These are phyloP conservation scores for Bilobella aurantiaca DNA, from an alignment of 1,140 invertebrate genomes.

Conservation along the genomic window DNA sequence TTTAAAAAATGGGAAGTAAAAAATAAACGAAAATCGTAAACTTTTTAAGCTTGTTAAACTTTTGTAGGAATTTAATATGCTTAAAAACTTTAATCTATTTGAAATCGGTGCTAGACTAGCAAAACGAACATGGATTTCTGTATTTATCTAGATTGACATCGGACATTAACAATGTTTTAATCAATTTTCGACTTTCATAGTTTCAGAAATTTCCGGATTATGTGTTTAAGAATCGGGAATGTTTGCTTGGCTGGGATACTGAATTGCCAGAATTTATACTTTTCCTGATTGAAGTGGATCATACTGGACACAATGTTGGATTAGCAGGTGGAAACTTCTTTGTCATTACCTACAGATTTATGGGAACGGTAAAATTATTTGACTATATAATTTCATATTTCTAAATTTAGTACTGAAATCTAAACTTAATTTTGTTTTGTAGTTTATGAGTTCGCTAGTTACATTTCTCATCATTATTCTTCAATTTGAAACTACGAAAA, in stretches of 20 bases:
- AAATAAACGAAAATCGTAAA: no score
- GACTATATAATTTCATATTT: neutral
- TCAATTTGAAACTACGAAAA: neutral
- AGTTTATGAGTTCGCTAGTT: neutral
- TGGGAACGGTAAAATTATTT: neutral
- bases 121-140: no score
- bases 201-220: neutral
- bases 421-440: neutral
- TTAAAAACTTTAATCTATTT: no score
- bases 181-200: neutral
- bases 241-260: neutral
- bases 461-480: neutral
- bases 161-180: neutral
- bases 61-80: no score
- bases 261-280: neutral
- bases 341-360: neutral
- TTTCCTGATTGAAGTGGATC: neutral
- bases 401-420: neutral
- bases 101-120: no score
- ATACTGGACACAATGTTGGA: neutral
- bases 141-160: no score
- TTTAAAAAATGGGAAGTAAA: no score
- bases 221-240: neutral
- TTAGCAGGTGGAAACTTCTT: neutral
- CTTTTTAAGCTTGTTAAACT: no score